These are phyloP conservation scores for Antrozous pallidus DNA, from an alignment of 2,797 vertebrate species.

Conservation along the genomic window DNA sequence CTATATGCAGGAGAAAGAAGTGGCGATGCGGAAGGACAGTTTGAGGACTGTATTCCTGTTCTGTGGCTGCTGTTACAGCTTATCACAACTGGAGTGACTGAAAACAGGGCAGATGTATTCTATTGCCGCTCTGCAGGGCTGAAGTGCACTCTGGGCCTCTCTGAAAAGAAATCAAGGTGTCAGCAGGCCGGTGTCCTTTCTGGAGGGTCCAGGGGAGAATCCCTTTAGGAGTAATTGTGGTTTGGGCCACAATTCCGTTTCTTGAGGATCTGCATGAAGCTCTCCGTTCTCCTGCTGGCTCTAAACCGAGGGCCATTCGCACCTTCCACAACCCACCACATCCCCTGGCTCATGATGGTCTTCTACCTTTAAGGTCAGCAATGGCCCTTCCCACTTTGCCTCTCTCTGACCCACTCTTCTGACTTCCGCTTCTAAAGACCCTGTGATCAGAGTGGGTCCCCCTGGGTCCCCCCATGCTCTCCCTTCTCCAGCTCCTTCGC, in stretches of 20 bases:
- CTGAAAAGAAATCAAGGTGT: not conserved
- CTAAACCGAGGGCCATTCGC: not conserved
- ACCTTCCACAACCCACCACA: not conserved
- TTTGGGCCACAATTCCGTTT: not conserved
- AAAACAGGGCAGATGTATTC: not conserved
- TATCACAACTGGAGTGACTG: not conserved
- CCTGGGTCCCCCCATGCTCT: not conserved
- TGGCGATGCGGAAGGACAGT: not conserved
- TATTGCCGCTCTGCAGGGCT: not conserved
- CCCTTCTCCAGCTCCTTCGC: not conserved
- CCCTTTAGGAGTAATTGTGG: not conserved
- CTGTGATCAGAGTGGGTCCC: not conserved
- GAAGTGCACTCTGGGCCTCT: not conserved
- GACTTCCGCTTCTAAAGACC: not conserved
- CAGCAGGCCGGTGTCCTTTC: no score
- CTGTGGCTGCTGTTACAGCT: not conserved
- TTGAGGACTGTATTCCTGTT: not conserved
- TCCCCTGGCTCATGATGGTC: not conserved
- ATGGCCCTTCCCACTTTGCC: accelerated
- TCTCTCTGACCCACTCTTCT: not conserved
- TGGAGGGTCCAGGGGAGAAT: not conserved
- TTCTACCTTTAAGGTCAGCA: not conserved
- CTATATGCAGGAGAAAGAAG: not conserved
- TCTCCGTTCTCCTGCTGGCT: not conserved
- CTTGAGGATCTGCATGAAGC: not conserved